Evolutionary conservation across 2,113 vertebrate genomes (phyloP), one percentile per base, ranked within the genome.

Genomic region (Oceanodroma tethys): DNA sequence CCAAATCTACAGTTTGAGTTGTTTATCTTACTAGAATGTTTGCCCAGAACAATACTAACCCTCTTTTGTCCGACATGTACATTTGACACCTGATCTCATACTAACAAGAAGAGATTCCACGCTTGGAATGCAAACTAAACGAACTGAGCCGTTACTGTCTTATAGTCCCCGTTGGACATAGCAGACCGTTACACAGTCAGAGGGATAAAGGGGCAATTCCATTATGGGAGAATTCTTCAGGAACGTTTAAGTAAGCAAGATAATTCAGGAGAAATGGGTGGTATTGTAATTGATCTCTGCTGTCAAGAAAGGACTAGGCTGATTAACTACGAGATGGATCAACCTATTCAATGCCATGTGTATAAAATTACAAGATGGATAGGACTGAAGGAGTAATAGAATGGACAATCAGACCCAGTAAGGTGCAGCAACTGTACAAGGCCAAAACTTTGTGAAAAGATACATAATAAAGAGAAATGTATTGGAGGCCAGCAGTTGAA

Each of bases 151-250:
- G 34, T 73, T n/a, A 7, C 2, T 59, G 29, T 13, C 19, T 25
- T 23, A 52, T 1, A 6, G 50, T 34, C 27, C 40, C 38, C 2
- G 0, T 15, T 50, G 71, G 50, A 3, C 16, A 1, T 2, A 9
- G 59, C 59, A 86, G 34, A 66, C 11, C 1, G 0, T 4, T 66
- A 4, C 58, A 6, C 7, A 42, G 34, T 48, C 45, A 42, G 43
- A 21, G 40, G 67, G 34, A 36, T 16, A 47, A 55, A 32, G 55
- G 16, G 68, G 13, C 32, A 36, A 2, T n/a, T 47, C 43, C 1
- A 1, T 17, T 19, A 48, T 15, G 23, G 30, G 30, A 86, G 45
- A 43, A 50, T 56, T 25, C 52, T 19, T 36, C 1, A 17, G 36
- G 76, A 75, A 6, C 25, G 1, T 19, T 32, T 42, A 12, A 48